Evolutionary conservation across 1,140 invertebrate genomes (phyloP).

Genomic region (Onthophagus taurus): DNA sequence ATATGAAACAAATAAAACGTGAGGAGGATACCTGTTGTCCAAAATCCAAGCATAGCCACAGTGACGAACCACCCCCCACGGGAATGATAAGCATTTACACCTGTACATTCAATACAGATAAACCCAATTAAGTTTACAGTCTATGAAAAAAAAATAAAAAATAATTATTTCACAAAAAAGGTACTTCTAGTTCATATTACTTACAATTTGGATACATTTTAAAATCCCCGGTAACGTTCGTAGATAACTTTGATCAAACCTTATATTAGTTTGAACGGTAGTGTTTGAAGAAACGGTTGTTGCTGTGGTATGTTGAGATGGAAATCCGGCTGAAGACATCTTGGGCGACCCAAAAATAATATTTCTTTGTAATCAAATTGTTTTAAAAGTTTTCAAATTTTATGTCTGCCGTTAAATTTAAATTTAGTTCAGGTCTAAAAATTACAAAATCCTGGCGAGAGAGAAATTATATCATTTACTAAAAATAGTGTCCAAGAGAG

Average conservation of each 20-base stretch:
- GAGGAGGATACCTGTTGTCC: conserved; percentile 71
- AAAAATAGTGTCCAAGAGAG: too few species aligned
- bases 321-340: too few species aligned
- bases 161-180: neutral
- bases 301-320: conserved; percentile 57
- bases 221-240: conserved; percentile 63
- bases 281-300: conserved; percentile 55
- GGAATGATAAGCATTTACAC: conserved; percentile 37
- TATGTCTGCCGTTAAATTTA: too few species aligned
- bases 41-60: conserved; percentile 77
- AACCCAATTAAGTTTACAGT: conserved; percentile 76
- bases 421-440: too few species aligned
- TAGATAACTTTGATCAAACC: conserved; percentile 64
- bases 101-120: conserved; percentile 64
- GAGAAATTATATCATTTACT: too few species aligned
- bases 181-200: too few species aligned
- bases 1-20: conserved; percentile 78
- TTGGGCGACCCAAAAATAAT: too few species aligned
- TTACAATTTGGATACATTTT: conserved; percentile 71
- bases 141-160: neutral
- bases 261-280: conserved; percentile 54
- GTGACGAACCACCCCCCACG: conserved; percentile 65
- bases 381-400: too few species aligned
- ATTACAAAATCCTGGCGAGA: too few species aligned
- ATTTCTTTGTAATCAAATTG: too few species aligned